Conservation (phyloP, 2,888 invertebrate genomes). For the Lycia hirtaria region DNA sequence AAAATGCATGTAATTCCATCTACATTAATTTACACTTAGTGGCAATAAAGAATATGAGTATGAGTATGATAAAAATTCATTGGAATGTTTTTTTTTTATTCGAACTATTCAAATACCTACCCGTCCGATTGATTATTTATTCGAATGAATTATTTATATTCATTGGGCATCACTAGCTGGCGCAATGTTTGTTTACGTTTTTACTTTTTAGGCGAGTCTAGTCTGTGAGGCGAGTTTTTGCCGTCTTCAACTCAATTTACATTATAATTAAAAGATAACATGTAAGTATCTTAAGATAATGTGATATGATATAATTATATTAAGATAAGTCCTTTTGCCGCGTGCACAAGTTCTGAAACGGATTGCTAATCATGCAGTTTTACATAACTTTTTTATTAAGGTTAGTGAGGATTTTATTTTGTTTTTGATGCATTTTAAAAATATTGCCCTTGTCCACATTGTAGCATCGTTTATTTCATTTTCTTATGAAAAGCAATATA, state of each 20-base stretch:
- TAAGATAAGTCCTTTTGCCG: not conserved
- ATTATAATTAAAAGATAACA: not conserved
- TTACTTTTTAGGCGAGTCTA: not conserved
- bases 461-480: too few species aligned
- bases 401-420: not conserved
- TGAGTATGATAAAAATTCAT: too few species aligned
- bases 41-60: too few species aligned
- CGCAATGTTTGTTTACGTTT: not conserved
- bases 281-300: slow-evolving; percentile 2
- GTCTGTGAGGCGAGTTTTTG: not conserved
- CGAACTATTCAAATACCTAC: too few species aligned
- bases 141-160: too few species aligned
- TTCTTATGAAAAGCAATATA: too few species aligned
- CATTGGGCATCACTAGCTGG: too few species aligned
- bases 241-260: not conserved
- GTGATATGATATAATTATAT: slow-evolving; percentile 3
- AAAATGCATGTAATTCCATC: too few species aligned
- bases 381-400: not conserved
- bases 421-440: not conserved
- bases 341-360: slow-evolving; percentile 5
- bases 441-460: too few species aligned
- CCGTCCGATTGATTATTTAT: too few species aligned
- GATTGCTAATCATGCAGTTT: not conserved
- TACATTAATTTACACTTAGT: too few species aligned
- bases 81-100: too few species aligned